phyloP scores from a whole-genome alignment of 2,888 invertebrate species.

The Drosophila acutilabella region DNA sequence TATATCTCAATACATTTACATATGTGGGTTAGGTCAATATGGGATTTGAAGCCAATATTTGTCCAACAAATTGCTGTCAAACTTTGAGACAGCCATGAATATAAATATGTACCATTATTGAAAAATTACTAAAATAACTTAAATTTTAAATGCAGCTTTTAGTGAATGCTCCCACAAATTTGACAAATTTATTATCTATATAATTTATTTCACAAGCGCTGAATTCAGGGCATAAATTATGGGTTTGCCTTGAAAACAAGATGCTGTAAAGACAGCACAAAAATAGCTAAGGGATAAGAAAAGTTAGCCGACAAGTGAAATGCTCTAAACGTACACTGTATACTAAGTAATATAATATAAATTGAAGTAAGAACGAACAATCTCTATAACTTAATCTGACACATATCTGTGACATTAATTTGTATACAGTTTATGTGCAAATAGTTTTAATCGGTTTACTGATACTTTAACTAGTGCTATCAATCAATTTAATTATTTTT shows the following conservation, averaged over 20 bases:
- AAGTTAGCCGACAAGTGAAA: not conserved
- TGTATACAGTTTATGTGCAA: too few species aligned
- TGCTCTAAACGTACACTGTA: not conserved
- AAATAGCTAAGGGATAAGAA: not conserved
- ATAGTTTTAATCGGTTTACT: too few species aligned
- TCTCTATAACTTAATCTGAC: too few species aligned
- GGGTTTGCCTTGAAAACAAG: slow-evolving; percentile 28
- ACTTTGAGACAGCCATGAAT: slow-evolving; percentile 38
- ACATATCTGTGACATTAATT: too few species aligned
- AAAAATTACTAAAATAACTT: slow-evolving; percentile 34
- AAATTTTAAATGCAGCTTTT: slow-evolving; percentile 19
- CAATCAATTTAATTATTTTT: not conserved
- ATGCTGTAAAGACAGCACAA: slow-evolving; percentile 8
- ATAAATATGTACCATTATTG: slow-evolving; percentile 5
- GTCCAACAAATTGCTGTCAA: slow-evolving; percentile 50
- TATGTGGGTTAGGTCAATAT: slow-evolving; percentile 76
- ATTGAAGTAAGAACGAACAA: not conserved
- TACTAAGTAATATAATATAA: not conserved
- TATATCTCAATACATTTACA: slow-evolving; percentile 18
- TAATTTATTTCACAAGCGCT: slow-evolving; percentile 58
- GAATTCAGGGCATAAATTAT: slow-evolving; percentile 66
- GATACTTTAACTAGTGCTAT: not conserved
- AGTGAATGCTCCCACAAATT: slow-evolving; percentile 19
- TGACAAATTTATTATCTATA: slow-evolving; percentile 60
- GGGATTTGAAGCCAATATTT: slow-evolving; percentile 34